phyloP scores from a whole-genome alignment of 2,797 vertebrate species.

The Ara ararauna region DNA sequence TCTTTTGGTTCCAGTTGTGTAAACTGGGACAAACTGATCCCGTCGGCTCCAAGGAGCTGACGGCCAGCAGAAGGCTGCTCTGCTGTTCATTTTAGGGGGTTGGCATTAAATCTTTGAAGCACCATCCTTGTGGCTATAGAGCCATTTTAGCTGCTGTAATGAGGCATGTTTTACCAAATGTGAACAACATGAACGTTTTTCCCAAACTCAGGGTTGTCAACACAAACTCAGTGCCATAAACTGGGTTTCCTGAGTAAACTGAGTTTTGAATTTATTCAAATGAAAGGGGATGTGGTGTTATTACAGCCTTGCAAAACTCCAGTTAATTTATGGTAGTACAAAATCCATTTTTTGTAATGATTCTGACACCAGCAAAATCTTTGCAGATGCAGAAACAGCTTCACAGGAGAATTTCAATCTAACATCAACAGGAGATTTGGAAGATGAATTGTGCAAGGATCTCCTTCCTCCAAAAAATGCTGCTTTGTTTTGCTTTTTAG shows the following conservation, averaged over 20 bases:
- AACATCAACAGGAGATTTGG: slow-evolving; percentile 63
- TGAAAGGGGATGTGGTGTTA: background rate
- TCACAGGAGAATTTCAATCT: slow-evolving; percentile 62
- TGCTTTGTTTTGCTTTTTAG: slow-evolving; percentile 61
- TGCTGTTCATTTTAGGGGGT: background rate
- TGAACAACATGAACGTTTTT: background rate
- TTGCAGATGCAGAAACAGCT: slow-evolving; percentile 67
- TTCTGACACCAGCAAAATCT: slow-evolving; percentile 68
- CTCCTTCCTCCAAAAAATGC: slow-evolving; percentile 36
- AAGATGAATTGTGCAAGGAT: slow-evolving; percentile 59
- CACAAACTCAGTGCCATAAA: background rate
- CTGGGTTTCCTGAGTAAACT: background rate
- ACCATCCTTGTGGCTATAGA: background rate
- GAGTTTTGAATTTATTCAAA: background rate
- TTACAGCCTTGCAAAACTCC: slow-evolving; percentile 28
- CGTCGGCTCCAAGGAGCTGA: background rate
- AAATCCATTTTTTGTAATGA: slow-evolving; percentile 55
- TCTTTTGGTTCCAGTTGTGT: slow-evolving; percentile 53
- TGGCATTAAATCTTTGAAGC: background rate
- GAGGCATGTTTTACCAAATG: background rate
- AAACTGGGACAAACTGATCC: background rate
- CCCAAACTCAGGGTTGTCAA: background rate
- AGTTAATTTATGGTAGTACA: slow-evolving; percentile 54
- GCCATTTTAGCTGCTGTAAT: background rate
- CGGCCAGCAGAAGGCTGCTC: background rate